Conservation (phyloP, 2,113 vertebrate genomes). For the Diphyllodes magnificus region DNA sequence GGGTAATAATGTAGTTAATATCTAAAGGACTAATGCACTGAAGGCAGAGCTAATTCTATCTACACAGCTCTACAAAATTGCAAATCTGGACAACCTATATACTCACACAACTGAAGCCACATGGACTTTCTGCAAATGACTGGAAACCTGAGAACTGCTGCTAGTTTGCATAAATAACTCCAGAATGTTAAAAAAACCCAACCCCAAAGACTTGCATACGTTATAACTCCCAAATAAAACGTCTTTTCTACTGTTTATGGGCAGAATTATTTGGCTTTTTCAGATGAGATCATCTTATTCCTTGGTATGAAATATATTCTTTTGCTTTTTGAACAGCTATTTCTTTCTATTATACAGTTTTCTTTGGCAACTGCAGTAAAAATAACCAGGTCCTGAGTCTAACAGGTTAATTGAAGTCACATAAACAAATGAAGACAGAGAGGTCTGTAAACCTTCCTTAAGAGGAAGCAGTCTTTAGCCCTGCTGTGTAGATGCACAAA, state of each 20-base stretch:
- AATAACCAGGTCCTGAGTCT: neutral
- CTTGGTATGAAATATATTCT: neutral
- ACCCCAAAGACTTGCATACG: neutral
- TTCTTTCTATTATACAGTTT: neutral
- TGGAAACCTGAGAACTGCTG: neutral
- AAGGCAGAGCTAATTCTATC: neutral
- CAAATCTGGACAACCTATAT: neutral
- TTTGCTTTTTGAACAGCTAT: neutral
- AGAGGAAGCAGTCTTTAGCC: neutral
- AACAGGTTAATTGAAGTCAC: neutral
- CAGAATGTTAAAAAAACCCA: neutral
- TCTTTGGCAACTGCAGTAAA: neutral
- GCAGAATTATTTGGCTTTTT: neutral
- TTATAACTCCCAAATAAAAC: neutral
- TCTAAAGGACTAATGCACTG: neutral
- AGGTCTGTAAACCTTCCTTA: neutral
- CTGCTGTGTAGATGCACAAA: neutral
- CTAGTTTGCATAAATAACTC: neutral
- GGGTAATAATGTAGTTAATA: neutral
- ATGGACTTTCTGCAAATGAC: neutral
- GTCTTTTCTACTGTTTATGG: neutral
- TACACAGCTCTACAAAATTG: neutral
- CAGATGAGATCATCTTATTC: neutral
- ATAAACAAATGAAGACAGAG: neutral
- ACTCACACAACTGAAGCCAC: neutral